Base-by-base conservation (phyloP, 2,888 invertebrate genomes). In the Luperina testacea region DNA sequence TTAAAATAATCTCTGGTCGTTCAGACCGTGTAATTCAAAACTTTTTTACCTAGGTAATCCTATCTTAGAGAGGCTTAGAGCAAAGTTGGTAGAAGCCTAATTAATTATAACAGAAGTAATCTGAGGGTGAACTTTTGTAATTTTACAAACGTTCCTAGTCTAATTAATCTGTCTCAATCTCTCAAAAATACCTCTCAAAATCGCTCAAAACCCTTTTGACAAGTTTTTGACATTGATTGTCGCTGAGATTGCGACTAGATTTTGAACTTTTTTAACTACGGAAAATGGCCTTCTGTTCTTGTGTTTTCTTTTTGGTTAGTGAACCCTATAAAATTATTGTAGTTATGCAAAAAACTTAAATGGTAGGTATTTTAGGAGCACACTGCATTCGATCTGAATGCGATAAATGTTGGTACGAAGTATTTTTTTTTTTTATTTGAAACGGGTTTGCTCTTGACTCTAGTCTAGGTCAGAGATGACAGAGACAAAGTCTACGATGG, bases 1-100 rank as follows among this genome's bases (percentile, higher is more conserved):
- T 65, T 59, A 24, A 73, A 65, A 75, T 81, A 80, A 81, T 80
- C 79, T 80, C n/a, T 81, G 42, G 65, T 59, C 67, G 51, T 67
- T 75, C 65, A 75, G 59, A 32, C 38, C 32, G 42, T 15, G 20
- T 74, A 64, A 81, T 79, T 57, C 9, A 45, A 64, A 53, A 78
- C 42, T 57, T 75, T 64, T 65, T 75, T 42, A n/a, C 20, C 17
- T 53, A 53, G 8, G 51, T 80, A 72, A 72, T 53, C 80, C 63
- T 80, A 38, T 80, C 53, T 72, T 64, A 64, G 24, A 38, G 38
- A 64, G 27, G 20, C 65, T 65, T 75, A 51, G 7, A 15, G 24
- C n/a, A 59, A 81, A 74, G 57, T 74, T 48, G 3, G 15, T 20
- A 48, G 27, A 13, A 20, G 17, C 2, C 27, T 42, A 17, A 65